Evolutionary conservation across 2,797 vertebrate genomes (phyloP).

Genomic region (Acrocephalus scirpaceus): DNA sequence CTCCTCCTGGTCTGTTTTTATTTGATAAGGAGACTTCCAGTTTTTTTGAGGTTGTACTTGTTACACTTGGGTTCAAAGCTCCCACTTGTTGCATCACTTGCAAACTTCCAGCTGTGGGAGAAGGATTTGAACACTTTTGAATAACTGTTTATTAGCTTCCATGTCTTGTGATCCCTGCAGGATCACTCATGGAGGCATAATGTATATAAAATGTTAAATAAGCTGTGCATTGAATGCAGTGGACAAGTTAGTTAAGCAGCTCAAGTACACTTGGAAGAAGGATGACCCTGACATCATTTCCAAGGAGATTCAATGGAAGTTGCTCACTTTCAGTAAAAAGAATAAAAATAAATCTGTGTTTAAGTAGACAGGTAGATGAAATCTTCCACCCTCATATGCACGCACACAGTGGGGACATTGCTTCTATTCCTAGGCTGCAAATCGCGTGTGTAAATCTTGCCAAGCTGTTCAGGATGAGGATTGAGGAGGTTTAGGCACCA

Average conservation of each 20-base stretch:
- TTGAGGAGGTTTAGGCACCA: neutral
- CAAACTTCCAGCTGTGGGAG: neutral
- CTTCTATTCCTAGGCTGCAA: neutral
- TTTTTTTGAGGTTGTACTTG: neutral
- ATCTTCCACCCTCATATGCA: constrained; percentile 22
- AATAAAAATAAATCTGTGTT: neutral
- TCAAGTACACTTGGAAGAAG: constrained; percentile 43
- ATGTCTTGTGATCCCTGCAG: neutral
- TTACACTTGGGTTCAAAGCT: constrained; percentile 26
- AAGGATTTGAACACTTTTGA: neutral
- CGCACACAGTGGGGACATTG: neutral
- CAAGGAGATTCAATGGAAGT: constrained; percentile 29
- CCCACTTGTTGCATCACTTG: neutral
- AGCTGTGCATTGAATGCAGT: constrained; percentile 39
- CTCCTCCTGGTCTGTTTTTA: neutral
- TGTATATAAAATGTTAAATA: constrained; percentile 69
- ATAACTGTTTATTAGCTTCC: constrained; percentile 26
- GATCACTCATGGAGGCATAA: neutral
- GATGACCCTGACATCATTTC: constrained; percentile 30
- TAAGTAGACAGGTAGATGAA: constrained; percentile 1
- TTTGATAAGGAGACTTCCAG: neutral
- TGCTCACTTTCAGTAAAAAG: constrained; percentile 13
- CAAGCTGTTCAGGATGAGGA: neutral
- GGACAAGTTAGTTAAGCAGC: constrained; percentile 51
- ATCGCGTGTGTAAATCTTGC: neutral